These are phyloP conservation scores for Chloroceryle inda DNA, from an alignment of 2,797 vertebrate genomes.

Conservation along the genomic window DNA sequence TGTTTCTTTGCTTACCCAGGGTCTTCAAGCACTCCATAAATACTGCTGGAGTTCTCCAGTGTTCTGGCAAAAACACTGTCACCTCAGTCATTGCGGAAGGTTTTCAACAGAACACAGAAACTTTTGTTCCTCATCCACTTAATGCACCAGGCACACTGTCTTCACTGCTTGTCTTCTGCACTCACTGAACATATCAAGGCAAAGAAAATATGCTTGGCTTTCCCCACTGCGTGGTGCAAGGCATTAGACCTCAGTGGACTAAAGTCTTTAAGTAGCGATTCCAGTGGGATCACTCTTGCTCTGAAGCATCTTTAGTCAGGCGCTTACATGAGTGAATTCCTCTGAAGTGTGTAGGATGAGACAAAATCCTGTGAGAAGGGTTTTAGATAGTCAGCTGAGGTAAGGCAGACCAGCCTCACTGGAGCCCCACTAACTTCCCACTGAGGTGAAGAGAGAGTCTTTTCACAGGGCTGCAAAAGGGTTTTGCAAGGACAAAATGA, in stretches of 20 bases:
- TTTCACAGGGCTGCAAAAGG: not conserved
- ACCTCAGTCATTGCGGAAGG: not conserved
- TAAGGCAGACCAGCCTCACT: not conserved
- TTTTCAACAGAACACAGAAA: not conserved
- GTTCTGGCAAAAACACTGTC: not conserved
- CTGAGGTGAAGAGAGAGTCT: not conserved
- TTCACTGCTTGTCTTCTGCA: not conserved
- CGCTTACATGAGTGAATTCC: not conserved
- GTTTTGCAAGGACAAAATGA: not conserved
- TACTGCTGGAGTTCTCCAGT: not conserved
- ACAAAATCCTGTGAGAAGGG: not conserved
- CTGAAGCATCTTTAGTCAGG: not conserved
- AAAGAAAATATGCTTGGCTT: not conserved
- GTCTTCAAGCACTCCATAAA: not conserved
- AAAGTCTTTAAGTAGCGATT: not conserved
- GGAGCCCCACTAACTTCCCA: not conserved
- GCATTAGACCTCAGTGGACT: not conserved
- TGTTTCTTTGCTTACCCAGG: not conserved
- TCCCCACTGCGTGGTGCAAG: rapidly evolving
- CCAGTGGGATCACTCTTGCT: not conserved
- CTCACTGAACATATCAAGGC: rapidly evolving
- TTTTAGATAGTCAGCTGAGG: not conserved
- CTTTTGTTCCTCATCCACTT: not conserved
- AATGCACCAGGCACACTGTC: not conserved
- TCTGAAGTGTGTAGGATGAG: not conserved